Evolutionary conservation across 1,140 invertebrate species (phyloP).

Genomic region (Trachelipus rathkii): DNA sequence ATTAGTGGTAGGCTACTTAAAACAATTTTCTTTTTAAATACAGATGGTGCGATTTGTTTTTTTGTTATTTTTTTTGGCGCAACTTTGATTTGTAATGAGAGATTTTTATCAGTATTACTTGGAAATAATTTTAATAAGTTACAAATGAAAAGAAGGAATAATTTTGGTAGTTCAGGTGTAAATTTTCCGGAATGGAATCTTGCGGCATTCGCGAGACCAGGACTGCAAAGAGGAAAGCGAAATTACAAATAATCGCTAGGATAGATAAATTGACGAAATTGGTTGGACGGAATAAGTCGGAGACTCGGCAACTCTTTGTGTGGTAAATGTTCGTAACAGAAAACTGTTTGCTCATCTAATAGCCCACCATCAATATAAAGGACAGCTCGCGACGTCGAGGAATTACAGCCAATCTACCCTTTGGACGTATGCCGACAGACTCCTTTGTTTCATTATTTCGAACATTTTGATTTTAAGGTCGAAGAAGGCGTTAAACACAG

Average conservation of each 20-base stretch:
- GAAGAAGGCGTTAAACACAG: neutral
- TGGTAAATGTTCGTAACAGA: conserved; percentile 7
- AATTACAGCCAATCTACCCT: neutral
- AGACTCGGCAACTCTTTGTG: conserved; percentile 8
- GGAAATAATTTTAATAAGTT: too few species aligned
- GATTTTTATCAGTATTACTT: too few species aligned
- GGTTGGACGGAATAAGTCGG: neutral
- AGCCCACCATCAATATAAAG: neutral
- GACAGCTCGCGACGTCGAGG: neutral
- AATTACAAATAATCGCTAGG: neutral
- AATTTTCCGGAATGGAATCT: too few species aligned
- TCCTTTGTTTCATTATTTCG: neutral
- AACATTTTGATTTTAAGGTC: neutral
- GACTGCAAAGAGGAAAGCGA: neutral
- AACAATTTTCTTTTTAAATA: too few species aligned
- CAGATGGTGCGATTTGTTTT: too few species aligned
- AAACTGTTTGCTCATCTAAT: conserved; percentile 13
- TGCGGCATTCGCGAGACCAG: too few species aligned
- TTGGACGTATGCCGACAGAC: neutral
- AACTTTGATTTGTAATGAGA: too few species aligned
- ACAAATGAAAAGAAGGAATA: too few species aligned
- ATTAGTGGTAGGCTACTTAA: too few species aligned
- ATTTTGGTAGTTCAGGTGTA: too few species aligned
- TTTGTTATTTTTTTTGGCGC: too few species aligned
- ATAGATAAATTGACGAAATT: neutral